Evolutionary conservation across 1,140 invertebrate species (phyloP).

Genomic region (Geopemphigus sp.): DNA sequence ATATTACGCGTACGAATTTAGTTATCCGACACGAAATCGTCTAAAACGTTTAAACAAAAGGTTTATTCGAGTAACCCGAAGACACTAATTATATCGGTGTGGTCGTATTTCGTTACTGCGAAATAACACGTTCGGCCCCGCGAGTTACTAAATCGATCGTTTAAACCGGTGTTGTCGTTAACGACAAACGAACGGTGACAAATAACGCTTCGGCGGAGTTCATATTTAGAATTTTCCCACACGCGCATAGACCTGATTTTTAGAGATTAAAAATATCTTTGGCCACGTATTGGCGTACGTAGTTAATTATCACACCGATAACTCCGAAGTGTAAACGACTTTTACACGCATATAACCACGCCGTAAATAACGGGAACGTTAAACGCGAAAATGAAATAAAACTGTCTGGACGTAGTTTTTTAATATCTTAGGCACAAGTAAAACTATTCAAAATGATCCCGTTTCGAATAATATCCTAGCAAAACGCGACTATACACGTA

Average conservation of each 20-base stretch:
- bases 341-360: not conserved
- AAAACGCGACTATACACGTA: not conserved
- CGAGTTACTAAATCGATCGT: not conserved
- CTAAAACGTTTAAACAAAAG: no score
- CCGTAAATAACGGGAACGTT: not conserved
- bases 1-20: no score
- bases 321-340: not conserved
- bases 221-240: not conserved
- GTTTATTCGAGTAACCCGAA: no score
- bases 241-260: not conserved
- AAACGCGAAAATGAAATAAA: not conserved
- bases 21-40: no score
- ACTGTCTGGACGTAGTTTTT: not conserved
- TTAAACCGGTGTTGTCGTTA: not conserved
- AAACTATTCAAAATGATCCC: not conserved
- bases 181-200: not conserved
- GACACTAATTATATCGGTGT: no score
- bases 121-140: no score
- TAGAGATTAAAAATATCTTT: constrained; percentile 10
- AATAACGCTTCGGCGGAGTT: not conserved
- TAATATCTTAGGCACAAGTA: not conserved
- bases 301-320: not conserved
- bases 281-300: not conserved
- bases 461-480: not conserved
- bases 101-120: no score